Evolutionary conservation across 2,113 vertebrate genomes (phyloP).

Genomic region (Serinus canaria): DNA sequence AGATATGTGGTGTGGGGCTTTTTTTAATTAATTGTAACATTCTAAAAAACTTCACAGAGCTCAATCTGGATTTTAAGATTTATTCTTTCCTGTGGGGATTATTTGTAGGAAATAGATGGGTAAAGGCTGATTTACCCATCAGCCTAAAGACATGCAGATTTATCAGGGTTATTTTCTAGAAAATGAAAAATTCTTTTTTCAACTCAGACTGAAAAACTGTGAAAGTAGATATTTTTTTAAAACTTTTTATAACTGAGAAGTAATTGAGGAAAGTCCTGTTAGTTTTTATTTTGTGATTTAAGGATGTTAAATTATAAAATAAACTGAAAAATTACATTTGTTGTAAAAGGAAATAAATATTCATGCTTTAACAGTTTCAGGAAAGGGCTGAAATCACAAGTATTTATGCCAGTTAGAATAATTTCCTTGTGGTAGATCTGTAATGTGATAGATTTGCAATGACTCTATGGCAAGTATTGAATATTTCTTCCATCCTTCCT

Average conservation of each 20-base stretch:
- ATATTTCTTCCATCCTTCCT: not conserved
- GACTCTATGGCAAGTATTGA: not conserved
- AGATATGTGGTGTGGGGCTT: rapidly evolving
- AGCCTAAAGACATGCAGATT: not conserved
- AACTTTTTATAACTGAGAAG: not conserved
- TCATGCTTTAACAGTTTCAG: not conserved
- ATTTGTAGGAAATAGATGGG: not conserved
- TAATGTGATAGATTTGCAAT: not conserved
- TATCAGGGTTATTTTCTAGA: not conserved
- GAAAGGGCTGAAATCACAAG: not conserved
- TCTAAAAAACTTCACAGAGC: not conserved
- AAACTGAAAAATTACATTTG: not conserved
- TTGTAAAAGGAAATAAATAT: not conserved
- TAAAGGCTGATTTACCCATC: not conserved
- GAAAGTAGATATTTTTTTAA: not conserved
- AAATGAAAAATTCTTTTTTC: not conserved
- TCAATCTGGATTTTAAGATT: not conserved
- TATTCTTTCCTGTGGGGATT: not conserved
- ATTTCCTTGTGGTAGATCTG: not conserved
- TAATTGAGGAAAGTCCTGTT: not conserved
- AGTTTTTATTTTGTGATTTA: not conserved
- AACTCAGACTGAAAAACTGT: not conserved
- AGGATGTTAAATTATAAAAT: not conserved
- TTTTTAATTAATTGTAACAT: not conserved
- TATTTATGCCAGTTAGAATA: not conserved